Percentiles rank a stretch among this genome's conserved stretches.
Evolutionary conservation across 2,113 vertebrate genomes (phyloP).

Genomic region (Mesitornis unicolor): DNA sequence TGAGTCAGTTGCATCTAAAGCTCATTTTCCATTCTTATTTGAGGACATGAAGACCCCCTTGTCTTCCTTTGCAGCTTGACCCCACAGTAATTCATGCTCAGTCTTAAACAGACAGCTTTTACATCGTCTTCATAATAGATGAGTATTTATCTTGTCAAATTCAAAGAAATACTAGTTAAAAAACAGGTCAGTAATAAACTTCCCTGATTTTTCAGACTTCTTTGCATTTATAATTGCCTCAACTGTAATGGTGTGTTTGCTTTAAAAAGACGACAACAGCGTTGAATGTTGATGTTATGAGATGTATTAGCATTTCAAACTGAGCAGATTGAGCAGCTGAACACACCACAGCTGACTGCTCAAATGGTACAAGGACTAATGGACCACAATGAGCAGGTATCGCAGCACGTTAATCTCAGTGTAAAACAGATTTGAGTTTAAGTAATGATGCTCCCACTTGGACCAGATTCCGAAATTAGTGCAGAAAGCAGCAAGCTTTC

Average conservation of each 20-base stretch:
- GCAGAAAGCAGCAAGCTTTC: conserved; percentile 23
- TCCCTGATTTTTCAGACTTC: background rate
- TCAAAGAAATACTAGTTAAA: background rate
- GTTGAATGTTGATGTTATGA: background rate
- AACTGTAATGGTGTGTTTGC: background rate
- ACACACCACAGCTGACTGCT: background rate
- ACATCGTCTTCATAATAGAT: background rate
- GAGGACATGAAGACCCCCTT: background rate
- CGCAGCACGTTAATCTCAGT: conserved; percentile 20
- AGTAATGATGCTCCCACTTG: conserved; percentile 36
- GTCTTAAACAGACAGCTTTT: background rate
- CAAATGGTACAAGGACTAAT: background rate
- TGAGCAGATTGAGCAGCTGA: background rate
- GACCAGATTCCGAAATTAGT: conserved; percentile 42
- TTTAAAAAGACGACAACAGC: background rate
- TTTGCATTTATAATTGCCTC: background rate
- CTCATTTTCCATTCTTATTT: background rate
- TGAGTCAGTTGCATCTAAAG: background rate
- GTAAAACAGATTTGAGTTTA: conserved; percentile 51
- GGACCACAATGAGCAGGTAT: conserved; percentile 19
- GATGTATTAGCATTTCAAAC: background rate
- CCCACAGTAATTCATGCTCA: background rate
- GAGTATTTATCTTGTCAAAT: background rate
- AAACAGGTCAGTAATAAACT: rapidly evolving
- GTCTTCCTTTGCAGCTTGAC: background rate